phyloP scores from a whole-genome alignment of 2,113 vertebrate species.

The Limnothrissa miodon region DNA sequence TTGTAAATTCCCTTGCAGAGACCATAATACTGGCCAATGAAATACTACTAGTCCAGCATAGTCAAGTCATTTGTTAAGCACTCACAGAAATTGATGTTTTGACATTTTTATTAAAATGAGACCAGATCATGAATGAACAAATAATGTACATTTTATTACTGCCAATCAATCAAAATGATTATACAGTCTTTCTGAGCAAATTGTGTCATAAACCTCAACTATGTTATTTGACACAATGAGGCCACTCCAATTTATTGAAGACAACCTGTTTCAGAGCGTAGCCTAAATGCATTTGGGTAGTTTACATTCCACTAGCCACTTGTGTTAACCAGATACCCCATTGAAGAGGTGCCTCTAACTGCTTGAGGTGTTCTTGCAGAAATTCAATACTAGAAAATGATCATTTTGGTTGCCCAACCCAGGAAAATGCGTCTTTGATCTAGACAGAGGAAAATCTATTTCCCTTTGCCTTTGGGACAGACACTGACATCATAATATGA shows the following conservation, averaged over 20 bases:
- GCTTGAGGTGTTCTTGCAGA: constrained; percentile 13
- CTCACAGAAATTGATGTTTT: background rate
- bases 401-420: background rate
- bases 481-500: constrained; percentile 8
- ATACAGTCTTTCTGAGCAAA: background rate
- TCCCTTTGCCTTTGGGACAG: constrained; percentile 4
- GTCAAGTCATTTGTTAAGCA: background rate
- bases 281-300: constrained; percentile 1
- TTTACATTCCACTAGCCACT: background rate
- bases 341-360: constrained; percentile 11
- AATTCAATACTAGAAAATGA: background rate
- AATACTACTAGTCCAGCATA: background rate
- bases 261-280: background rate
- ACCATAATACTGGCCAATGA: background rate
- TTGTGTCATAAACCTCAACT: constrained; percentile 10
- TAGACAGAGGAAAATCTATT: background rate
- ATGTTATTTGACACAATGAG: constrained; percentile 10
- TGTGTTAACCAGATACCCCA: background rate
- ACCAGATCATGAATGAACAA: background rate
- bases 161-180: background rate
- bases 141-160: background rate
- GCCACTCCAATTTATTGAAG: background rate
- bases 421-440: background rate
- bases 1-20: too few species aligned
- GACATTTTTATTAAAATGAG: background rate